Evolutionary conservation across 2,113 vertebrate genomes (phyloP), one percentile per base, ranked within the genome.

Genomic region (Tricholaema leucomelas): DNA sequence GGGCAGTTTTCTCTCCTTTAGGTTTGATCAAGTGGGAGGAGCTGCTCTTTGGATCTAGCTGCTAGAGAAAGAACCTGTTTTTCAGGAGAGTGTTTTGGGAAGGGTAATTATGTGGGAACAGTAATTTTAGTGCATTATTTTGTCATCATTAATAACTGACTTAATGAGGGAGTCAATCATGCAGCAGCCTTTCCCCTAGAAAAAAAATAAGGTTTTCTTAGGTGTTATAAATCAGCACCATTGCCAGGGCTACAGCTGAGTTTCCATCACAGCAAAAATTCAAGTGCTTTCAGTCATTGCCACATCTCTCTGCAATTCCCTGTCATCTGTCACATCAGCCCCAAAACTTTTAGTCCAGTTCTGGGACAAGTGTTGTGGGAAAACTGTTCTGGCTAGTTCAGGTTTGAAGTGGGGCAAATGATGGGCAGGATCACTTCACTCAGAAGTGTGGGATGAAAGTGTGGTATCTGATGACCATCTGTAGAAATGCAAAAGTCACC

Each of bases 101-200:
- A 61, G 59, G 24, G 21, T 91, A 91, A 72, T 96, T 92, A 75
- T 31, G 55, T 88, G 64, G 66, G 59, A 95, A 78, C 44, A 65
- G 44, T 65, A n/a, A 69, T 65, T 78, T 88, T 58, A 85, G 55
- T 69, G 63, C 23, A 48, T 76, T 78, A 35, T 54, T 93, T 60
- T 61, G 84, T 88, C 42, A 54, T 72, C 40, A 91, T 87, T 81
- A 85, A 82, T 44, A 88, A 83, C 66, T 72, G 42, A 86, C 84
- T 86, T 64, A 85, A 52, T 67, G 10, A 67, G 64, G 74, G 70
- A 60, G 31, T 46, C 28, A 0, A 67, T 23, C 6, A 3, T 74
- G 33, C 56, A 74, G 40, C 13, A 88, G 23, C 4, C 30, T 72
- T 77, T 71, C 31, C 76, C 8, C 65, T 48, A 44, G 19, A 54